A percentile compares a stretch with the other conserved stretches of the same genome.
phyloP scores from a whole-genome alignment of 2,113 vertebrate species.

The Sander vitreus region DNA sequence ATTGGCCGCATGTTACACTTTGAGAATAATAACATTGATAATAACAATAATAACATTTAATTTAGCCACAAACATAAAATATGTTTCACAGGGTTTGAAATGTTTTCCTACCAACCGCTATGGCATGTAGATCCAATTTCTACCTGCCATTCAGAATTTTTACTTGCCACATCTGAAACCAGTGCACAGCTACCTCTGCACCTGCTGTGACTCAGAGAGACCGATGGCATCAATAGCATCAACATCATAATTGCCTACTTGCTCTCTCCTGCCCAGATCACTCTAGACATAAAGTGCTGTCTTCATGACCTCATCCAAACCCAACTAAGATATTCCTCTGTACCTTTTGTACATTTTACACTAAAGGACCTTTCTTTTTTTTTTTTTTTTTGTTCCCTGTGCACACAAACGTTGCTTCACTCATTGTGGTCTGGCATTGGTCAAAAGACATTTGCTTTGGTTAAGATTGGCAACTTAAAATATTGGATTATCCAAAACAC shows the following conservation, averaged over 20 bases:
- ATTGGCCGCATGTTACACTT: not conserved
- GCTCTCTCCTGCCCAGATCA: not conserved
- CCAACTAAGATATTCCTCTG: not conserved
- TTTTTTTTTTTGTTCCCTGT: not conserved
- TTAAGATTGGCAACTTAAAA: not conserved
- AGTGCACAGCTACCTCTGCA: not conserved
- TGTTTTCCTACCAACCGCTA: not conserved
- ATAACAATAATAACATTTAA: too few relatives aligned
- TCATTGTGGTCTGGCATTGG: constrained; percentile 1
- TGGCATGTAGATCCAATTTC: not conserved
- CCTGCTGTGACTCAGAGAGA: not conserved
- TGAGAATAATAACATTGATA: not conserved
- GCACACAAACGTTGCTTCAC: not conserved
- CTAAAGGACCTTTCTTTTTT: not conserved
- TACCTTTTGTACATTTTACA: not conserved
- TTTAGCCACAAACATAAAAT: not conserved
- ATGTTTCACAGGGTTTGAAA: not conserved
- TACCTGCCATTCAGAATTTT: not conserved
- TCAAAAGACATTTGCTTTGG: not conserved
- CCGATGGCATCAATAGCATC: not conserved
- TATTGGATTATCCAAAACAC: not conserved
- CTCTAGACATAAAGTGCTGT: not conserved
- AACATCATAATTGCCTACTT: not conserved
- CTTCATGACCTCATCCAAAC: not conserved
- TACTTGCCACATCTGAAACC: not conserved